A percentile compares a stretch with the other conserved stretches of the same genome.
Evolutionary conservation across 2,797 vertebrate genomes (phyloP).

Genomic region (Jordanella pulchra): DNA sequence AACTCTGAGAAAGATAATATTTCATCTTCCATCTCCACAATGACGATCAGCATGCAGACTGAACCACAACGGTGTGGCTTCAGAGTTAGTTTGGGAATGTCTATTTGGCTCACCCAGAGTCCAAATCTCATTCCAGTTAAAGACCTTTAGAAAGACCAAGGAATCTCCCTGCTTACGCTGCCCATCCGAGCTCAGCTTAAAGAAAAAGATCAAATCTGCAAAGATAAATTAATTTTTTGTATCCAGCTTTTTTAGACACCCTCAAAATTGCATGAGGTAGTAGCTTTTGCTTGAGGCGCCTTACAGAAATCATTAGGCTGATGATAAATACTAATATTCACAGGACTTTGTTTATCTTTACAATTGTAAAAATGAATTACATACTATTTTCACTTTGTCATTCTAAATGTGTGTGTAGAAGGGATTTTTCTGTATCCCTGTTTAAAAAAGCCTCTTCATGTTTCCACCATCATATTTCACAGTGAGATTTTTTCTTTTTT

Average conservation of each 20-base stretch:
- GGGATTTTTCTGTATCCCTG: not conserved
- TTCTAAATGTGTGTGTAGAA: not conserved
- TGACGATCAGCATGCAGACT: not conserved
- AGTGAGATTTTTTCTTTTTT: too few species aligned
- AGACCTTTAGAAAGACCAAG: not conserved
- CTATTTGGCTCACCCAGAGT: not conserved
- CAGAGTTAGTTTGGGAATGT: not conserved
- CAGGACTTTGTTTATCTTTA: not conserved
- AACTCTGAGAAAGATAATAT: constrained; percentile 2
- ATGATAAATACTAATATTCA: not conserved
- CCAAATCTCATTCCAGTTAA: not conserved
- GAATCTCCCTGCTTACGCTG: not conserved
- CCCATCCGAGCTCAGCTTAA: not conserved
- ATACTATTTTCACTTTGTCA: not conserved
- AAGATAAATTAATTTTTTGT: not conserved
- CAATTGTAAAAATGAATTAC: not conserved
- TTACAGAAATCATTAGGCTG: not conserved
- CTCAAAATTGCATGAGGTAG: not conserved
- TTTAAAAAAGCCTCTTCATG: not conserved
- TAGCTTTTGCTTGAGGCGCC: not conserved
- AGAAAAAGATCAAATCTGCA: not conserved
- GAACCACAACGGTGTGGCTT: not conserved
- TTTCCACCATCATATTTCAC: too few species aligned
- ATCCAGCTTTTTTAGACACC: not conserved
- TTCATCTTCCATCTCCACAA: not conserved